Conservation (phyloP, 1,140 invertebrate species). For the Drosophila baimaii region DNA sequence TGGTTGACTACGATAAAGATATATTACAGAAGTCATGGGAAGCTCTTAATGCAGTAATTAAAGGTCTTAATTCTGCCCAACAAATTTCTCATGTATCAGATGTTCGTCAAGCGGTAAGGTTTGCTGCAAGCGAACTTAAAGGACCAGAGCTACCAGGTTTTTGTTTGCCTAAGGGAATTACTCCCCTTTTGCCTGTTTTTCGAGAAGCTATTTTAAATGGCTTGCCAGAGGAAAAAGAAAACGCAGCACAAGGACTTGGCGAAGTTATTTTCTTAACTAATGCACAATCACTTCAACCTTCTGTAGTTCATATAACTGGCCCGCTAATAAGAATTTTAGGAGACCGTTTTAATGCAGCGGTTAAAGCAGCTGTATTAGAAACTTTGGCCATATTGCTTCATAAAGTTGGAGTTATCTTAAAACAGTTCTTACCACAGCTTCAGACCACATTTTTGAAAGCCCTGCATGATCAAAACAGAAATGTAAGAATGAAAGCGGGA, state of each 20-base stretch:
- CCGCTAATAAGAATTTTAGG: constrained; percentile 98
- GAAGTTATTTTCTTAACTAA: constrained; percentile 96
- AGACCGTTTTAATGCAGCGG: constrained; percentile 95
- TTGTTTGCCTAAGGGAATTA: constrained; percentile 97
- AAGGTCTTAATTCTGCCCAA: constrained; percentile 92
- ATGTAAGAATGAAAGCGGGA: constrained; percentile 95
- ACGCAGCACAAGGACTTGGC: constrained; percentile 95
- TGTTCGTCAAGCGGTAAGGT: constrained; percentile 95
- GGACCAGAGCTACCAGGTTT: constrained; percentile 94
- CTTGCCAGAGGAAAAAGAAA: constrained; percentile 96
- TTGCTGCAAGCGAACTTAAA: constrained; percentile 94
- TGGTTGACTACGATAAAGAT: constrained; percentile 92
- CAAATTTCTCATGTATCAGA: constrained; percentile 94
- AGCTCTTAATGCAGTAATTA: constrained; percentile 94
- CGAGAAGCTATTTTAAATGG: constrained; percentile 98
- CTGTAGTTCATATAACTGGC: constrained; percentile 98
- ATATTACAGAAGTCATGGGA: constrained; percentile 95
- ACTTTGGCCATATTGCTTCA: constrained; percentile 95
- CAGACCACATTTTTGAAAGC: constrained; percentile 99
- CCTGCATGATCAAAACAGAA: constrained; percentile 93
- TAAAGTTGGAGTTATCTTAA: constrained; percentile 96
- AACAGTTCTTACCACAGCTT: constrained; percentile 98
- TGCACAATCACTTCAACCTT: constrained; percentile 94
- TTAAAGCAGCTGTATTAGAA: constrained; percentile 98
- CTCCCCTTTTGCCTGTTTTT: constrained; percentile 96